Base-by-base conservation (phyloP, 2,113 vertebrate species). In the Trematocara variabile region DNA sequence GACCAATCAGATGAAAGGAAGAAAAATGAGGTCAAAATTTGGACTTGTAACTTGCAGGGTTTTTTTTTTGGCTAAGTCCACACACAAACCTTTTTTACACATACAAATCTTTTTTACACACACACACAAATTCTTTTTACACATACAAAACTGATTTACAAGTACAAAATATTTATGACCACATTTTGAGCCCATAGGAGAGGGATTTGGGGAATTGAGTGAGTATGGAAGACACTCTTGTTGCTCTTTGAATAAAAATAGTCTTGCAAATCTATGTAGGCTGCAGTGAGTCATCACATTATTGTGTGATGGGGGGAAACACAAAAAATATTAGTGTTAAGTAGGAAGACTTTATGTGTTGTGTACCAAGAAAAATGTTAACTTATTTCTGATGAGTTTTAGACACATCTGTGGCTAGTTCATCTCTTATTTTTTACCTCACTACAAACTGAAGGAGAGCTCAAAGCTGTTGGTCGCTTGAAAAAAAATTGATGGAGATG, bases 211-310 rank as follows among this genome's bases (percentile, higher is more conserved):
- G 86, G 92, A 87, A 79, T 54, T 82, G 54, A 84, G 75, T 5
- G n/a, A 83, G 70, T 58, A 70, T 84, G 41, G 68, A 83, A 82
- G 84, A 88, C 81, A 82, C 83, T 84, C 56, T 73, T 34, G 6
- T 58, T 81, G 79, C 77, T 87, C 68, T 58, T 11, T 8, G 73
- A 89, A 50, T 92, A 92, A 93, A 95, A 91, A 92, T 89, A 91
- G 82, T 85, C 82, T 41, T 83, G 78, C 84, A 90, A 91, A 90
- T 93, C 79, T 87, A 78, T 33, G 81, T 89, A 75, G 89, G 90
- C 91, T 83, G 90, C 50, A 75, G 20, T 93, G 92, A 95, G 53
- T 94, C 93, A 93, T 88, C 85, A 73, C 54, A n/a, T 86, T 68
- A 56, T 70, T 86, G 48, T 86, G 50, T 52, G 44, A 44, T 18